Conservation (phyloP, 1,140 invertebrate species). For the Musca vetustissima region DNA sequence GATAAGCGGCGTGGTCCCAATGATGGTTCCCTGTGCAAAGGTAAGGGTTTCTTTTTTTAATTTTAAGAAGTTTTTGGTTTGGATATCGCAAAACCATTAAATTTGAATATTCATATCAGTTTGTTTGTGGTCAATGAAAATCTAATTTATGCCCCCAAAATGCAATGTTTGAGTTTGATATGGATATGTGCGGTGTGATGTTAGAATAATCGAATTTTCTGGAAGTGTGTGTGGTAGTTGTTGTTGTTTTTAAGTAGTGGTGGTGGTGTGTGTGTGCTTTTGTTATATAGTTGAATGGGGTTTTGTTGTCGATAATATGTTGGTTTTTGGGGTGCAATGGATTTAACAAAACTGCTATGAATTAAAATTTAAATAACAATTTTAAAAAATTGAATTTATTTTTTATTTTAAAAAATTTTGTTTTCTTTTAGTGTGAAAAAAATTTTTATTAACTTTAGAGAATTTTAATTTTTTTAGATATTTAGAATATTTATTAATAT, state of each 20-base stretch:
- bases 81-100: background rate
- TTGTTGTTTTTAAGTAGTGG: constrained; percentile 31
- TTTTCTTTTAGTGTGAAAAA: no score
- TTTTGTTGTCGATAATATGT: no score
- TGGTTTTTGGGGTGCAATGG: no score
- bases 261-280: no score
- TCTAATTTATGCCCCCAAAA: constrained; percentile 3
- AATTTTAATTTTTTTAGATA: no score
- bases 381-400: background rate
- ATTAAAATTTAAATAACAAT: background rate
- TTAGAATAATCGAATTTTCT: background rate
- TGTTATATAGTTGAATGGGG: no score
- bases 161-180: no score
- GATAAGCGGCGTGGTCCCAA: constrained; percentile 74
- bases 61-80: no score
- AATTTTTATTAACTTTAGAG: no score
- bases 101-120: background rate
- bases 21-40: constrained; percentile 76
- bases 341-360: background rate
- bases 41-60: constrained; percentile 57
- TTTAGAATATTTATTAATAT: no score
- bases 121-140: background rate
- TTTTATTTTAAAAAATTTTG: background rate
- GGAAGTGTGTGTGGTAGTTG: constrained; percentile 7
- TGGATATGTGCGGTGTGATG: no score